phyloP scores from a whole-genome alignment of 2,113 vertebrate species.

The Martes martes region DNA sequence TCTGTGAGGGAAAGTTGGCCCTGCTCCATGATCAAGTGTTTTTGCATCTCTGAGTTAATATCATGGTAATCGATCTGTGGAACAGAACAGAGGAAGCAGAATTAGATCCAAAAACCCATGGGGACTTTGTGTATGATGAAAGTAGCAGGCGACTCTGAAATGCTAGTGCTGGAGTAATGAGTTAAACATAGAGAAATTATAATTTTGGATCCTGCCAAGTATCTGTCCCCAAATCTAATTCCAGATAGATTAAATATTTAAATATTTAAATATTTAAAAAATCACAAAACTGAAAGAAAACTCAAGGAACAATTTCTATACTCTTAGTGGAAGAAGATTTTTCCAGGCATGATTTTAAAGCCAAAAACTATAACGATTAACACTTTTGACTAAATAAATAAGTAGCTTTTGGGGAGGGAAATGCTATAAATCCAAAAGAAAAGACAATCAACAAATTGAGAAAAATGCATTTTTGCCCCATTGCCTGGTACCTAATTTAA shows the following conservation, averaged over 20 bases:
- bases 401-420: neutral
- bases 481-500: neutral
- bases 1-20: neutral
- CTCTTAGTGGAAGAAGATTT: neutral
- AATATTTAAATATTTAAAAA: neutral
- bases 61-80: neutral
- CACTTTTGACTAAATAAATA: neutral
- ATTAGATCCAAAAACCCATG: neutral
- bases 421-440: slow-evolving; percentile 3
- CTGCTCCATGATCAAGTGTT: neutral
- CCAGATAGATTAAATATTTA: neutral
- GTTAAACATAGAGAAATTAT: neutral
- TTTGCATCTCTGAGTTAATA: neutral
- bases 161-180: neutral
- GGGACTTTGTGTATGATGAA: neutral
- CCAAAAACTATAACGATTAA: neutral
- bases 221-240: neutral
- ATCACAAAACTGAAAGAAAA: slow-evolving; percentile 8
- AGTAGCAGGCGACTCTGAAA: neutral
- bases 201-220: neutral
- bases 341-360: slow-evolving; percentile 29
- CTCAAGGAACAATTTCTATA: neutral
- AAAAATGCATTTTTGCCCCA: neutral
- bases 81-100: neutral
- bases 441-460: neutral